These are phyloP conservation scores for Mesopsocus fuscifrons DNA, from an alignment of 2,888 invertebrate species.

Conservation along the genomic window DNA sequence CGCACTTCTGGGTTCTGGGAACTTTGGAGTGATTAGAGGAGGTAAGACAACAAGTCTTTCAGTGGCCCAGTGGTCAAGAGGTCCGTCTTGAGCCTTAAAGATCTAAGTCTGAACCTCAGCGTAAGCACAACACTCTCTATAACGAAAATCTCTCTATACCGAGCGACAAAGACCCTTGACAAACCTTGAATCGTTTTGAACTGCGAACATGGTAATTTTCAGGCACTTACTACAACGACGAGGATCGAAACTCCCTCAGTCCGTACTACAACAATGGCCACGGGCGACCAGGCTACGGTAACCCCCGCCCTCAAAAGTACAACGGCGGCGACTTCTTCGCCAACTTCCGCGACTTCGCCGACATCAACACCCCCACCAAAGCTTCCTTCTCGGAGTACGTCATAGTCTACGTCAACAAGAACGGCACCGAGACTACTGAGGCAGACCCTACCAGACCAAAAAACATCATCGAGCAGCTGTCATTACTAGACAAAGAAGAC, in stretches of 20 bases:
- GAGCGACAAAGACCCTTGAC: too few species aligned
- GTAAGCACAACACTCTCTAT: too few species aligned
- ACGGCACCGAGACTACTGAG: constrained; percentile 30
- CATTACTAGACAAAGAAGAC: constrained; percentile 36
- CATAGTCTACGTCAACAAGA: constrained; percentile 67
- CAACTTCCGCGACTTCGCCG: constrained; percentile 78
- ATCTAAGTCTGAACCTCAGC: too few species aligned
- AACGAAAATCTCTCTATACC: too few species aligned
- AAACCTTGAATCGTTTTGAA: too few species aligned
- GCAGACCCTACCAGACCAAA: constrained; percentile 36
- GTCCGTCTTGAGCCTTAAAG: too few species aligned
- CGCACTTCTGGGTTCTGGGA: constrained; percentile 58
- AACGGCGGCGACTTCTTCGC: constrained; percentile 59
- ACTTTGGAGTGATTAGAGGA: constrained; percentile 70
- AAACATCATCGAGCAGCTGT: constrained; percentile 65
- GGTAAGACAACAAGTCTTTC: constrained; percentile 25
- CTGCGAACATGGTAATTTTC: too few species aligned
- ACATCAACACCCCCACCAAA: constrained; percentile 67
- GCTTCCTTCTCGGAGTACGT: constrained; percentile 66
- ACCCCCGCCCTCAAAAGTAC: constrained; percentile 54
- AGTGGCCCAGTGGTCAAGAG: background rate
- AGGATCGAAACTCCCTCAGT: constrained; percentile 34
- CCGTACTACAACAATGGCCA: constrained; percentile 44
- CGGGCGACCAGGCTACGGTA: constrained; percentile 44
- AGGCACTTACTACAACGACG: constrained; percentile 48